Base-by-base conservation (phyloP, 2,888 invertebrate species). In the Agrochola circellaris region DNA sequence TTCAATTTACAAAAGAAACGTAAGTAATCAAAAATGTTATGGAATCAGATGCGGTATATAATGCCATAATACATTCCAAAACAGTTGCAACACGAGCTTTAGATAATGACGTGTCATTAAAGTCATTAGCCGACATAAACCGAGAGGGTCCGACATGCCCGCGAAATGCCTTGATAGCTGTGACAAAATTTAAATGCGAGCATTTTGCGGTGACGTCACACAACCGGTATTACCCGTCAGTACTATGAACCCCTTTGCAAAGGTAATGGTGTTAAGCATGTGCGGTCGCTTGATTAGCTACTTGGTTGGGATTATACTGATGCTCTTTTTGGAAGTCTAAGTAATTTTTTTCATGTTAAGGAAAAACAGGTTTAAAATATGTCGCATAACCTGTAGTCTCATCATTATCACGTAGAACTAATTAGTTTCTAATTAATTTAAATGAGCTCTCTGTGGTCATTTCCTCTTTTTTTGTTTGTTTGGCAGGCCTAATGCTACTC, bases 191-290 rank as follows among this genome's bases (percentile, higher is more conserved):
- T 68, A 81, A 83, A 81, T 87, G 64, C 67, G 54, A 58, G 72
- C 23, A 73, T 77, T 86, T 69, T 56, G 79, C 11, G 76, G 75
- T 85, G 83, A 88, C 81, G 81, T 88, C 86, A 88, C 26, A 45
- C 26, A 75, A 74, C 79, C 61, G 73, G 79, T 77, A 65, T 61
- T 79, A 80, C 71, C 68, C 64, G 65, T 74, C 54, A 73, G 71
- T 82, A 70, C 62, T 60, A 71, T 66, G 70, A 66, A 75, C 65
- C 65, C 68, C 61, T 75, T 75, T 58, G 64, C 61, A 45, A 60
- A 74, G 66, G 60, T 83, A 77, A 74, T 65, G 60, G 73, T 51
- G 75, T 58, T 48, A 69, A 73, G 51, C 30, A 48, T 75, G 60
- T 42, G 38, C 20, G 56, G 42, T 69, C 15, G n/a, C 45, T 38